A percentile compares a stretch with the other conserved stretches of the same genome.
These are phyloP conservation scores for Propithecus deckenii DNA, from an alignment of 2,797 vertebrate genomes.

Conservation along the genomic window DNA sequence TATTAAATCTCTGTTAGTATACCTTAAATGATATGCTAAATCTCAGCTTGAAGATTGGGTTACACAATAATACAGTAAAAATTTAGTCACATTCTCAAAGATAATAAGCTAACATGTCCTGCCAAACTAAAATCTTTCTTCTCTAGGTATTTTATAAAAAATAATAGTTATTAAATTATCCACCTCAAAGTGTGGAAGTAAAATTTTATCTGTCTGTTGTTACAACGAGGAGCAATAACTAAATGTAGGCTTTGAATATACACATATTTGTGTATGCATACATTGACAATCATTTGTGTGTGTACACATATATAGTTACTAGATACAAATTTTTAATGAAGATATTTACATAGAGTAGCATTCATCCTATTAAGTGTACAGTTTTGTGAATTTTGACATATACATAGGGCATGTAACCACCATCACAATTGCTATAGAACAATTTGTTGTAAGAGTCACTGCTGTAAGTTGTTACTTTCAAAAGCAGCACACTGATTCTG, in stretches of 20 bases:
- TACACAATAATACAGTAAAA: neutral
- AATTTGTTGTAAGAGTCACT: neutral
- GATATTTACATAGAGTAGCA: neutral
- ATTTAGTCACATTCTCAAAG: neutral
- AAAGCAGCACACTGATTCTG: neutral
- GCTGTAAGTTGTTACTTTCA: neutral
- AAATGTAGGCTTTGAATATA: neutral
- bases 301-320: neutral
- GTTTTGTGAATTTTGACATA: slow-evolving; percentile 6
- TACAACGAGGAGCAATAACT: neutral
- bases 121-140: neutral
- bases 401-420: neutral
- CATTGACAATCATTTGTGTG: neutral
- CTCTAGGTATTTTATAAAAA: neutral
- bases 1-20: slow-evolving; percentile 59
- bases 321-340: neutral
- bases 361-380: neutral
- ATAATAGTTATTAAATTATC: neutral
- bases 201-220: neutral
- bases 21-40: neutral
- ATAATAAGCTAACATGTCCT: neutral
- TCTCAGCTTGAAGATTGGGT: neutral
- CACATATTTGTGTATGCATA: neutral
- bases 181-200: neutral
- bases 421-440: neutral